Evolutionary conservation across 2,888 invertebrate genomes (phyloP), one percentile per base, ranked within the genome.

Genomic region (Hydrotaea diabolus): DNA sequence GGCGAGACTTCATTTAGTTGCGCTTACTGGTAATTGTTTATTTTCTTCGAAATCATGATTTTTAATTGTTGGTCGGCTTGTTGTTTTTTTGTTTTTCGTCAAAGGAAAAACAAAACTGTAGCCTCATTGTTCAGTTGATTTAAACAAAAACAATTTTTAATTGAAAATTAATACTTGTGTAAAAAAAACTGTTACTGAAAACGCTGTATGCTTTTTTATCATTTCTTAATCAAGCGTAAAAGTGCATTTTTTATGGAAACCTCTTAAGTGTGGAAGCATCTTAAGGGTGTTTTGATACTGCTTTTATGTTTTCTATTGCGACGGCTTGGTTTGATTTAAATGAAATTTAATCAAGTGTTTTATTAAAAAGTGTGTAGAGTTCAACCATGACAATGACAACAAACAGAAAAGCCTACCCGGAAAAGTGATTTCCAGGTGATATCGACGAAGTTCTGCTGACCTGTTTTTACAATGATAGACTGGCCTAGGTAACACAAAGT

Each of bases 211-310:
- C n/a, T 15, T 59, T 59, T 59, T 59, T 15, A 15, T 59, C 7
- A 26, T 13, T 23, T 59, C 26, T 15, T 43, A 43, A 59, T 73
- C 39, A 59, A 73, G 57, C 73, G 59, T 57, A 57, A 39, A 73
- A 43, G 19, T 73, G 39, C 39, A 59, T 59, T 73, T 73, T n/a
- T 74, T 49, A 26, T 79, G 72, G 62, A 78, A 78, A 72, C 75
- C 49, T 46, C 64, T 73, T 64, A 53, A 66, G 66, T 43, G 39
- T 19, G 26, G 59, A 59, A 15, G 26, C 11, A 9, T 17, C n/a
- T 57, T 21, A 21, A 11, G 9, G 23, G n/a, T 21, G 3, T 57
- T 57, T 21, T 57, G 21, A 21, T n/a, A 49, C 21, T 31, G 21
- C 36, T 36, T 64, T 7, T 36, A 17, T 17, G 36, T 64, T 64